Conservation (phyloP, 2,113 vertebrate species). For the Epinephelus cyanopodus region DNA sequence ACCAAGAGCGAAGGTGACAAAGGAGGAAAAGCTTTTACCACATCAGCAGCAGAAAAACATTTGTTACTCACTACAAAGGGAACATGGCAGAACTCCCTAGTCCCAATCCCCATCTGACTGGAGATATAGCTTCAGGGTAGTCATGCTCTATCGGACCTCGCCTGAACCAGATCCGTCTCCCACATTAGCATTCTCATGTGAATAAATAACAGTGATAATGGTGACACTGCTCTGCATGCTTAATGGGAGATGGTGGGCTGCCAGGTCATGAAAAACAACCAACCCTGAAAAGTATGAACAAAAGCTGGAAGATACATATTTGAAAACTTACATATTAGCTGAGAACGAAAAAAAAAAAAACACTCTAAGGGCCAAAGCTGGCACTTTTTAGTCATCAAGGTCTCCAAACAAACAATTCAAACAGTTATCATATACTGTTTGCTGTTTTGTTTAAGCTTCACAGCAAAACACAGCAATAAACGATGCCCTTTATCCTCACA, state of each 20-base stretch:
- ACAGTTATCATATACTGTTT: conserved; percentile 29
- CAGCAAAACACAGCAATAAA: conserved; percentile 54
- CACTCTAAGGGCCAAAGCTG: conserved; percentile 15
- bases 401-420: conserved; percentile 53
- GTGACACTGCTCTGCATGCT: conserved; percentile 44
- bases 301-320: conserved; percentile 46
- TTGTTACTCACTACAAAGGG: conserved; percentile 70
- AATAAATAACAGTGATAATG: conserved; percentile 65
- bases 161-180: conserved; percentile 65
- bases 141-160: conserved; percentile 62
- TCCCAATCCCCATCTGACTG: conserved; percentile 71
- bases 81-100: conserved; percentile 65
- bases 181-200: conserved; percentile 62
- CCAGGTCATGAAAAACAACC: conserved; percentile 51
- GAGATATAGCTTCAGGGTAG: conserved; percentile 63
- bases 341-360: conserved; percentile 1
- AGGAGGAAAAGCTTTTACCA: conserved; percentile 81
- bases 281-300: conserved; percentile 39
- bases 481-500: conserved; percentile 69
- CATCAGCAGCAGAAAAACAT: conserved; percentile 72
- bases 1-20: conserved; percentile 76
- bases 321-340: conserved; percentile 39
- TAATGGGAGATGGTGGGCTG: conserved; percentile 52
- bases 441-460: conserved; percentile 42
- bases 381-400: conserved; percentile 37